Conservation (phyloP, 2,888 invertebrate species). For the Vanessa cardui region DNA sequence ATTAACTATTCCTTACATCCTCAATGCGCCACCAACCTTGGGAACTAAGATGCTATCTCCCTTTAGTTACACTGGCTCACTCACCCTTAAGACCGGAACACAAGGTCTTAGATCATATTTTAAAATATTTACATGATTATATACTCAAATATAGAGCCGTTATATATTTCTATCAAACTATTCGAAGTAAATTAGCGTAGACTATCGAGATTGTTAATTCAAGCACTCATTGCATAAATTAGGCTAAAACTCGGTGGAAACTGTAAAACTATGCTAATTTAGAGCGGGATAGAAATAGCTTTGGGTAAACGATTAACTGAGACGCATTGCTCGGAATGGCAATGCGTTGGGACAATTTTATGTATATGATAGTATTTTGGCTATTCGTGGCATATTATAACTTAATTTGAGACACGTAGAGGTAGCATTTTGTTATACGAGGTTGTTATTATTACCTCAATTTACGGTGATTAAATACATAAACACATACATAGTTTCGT, state of each 20-base stretch:
- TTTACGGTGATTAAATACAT: no score
- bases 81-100: no score
- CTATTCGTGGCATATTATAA: background rate
- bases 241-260: conserved; percentile 35
- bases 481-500: background rate
- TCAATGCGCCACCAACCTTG: no score
- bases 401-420: background rate
- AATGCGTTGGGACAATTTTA: conserved; percentile 15
- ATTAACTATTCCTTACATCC: no score
- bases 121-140: background rate
- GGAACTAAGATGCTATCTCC: no score
- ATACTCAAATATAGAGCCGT: background rate
- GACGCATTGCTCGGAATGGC: conserved; percentile 31
- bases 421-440: background rate
- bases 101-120: no score
- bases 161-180: conserved; percentile 5
- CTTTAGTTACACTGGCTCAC: no score
- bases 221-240: conserved; percentile 37
- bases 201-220: conserved; percentile 37
- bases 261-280: conserved; percentile 41
- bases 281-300: conserved; percentile 30
- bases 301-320: conserved; percentile 33
- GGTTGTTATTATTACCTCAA: background rate
- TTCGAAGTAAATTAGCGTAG: conserved; percentile 31
- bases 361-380: conserved; percentile 7